A percentile compares a stretch with the other conserved stretches of the same genome.
Evolutionary conservation across 2,888 invertebrate genomes (phyloP).

Genomic region (Vannuccia rotundouncinata): DNA sequence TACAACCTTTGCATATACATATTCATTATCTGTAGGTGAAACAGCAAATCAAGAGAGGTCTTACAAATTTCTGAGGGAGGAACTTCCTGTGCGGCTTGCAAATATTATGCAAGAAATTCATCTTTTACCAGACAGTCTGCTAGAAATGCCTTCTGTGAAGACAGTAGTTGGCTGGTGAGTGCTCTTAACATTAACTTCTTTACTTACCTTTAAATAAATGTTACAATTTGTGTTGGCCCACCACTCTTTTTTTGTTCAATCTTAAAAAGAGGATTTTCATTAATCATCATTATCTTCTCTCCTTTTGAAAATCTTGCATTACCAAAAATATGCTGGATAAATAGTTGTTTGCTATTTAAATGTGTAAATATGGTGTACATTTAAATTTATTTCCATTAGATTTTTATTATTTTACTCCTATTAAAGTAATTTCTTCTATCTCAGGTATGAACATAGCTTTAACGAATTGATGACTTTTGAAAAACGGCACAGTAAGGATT

Average conservation of each 20-base stretch:
- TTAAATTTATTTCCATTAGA: too few relatives aligned
- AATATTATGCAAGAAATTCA: slow-evolving; percentile 99
- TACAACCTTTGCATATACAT: not conserved
- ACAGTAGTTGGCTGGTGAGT: slow-evolving; percentile 66
- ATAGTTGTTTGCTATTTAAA: too few relatives aligned
- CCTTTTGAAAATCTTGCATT: not conserved
- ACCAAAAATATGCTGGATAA: too few relatives aligned
- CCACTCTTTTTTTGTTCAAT: not conserved
- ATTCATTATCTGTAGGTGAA: not conserved
- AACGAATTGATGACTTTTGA: slow-evolving; percentile 90
- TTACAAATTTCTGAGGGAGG: slow-evolving; percentile 85
- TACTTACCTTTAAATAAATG: not conserved
- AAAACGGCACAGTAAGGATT: slow-evolving; percentile 67
- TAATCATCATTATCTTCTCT: not conserved
- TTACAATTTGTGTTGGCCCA: not conserved
- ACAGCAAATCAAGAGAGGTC: slow-evolving; percentile 59
- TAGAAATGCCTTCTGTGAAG: slow-evolving; percentile 83
- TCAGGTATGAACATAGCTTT: slow-evolving; percentile 78
- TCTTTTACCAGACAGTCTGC: slow-evolving; percentile 79
- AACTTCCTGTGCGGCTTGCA: slow-evolving; percentile 93
- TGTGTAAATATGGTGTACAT: too few relatives aligned
- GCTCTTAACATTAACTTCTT: not conserved
- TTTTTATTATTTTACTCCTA: too few relatives aligned
- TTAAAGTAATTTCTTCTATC: too few relatives aligned
- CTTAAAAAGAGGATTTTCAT: not conserved